Percentiles rank a stretch among this genome's conserved stretches.
Evolutionary conservation across 2,888 invertebrate species (phyloP).

Genomic region (Trichogramma evanescens): DNA sequence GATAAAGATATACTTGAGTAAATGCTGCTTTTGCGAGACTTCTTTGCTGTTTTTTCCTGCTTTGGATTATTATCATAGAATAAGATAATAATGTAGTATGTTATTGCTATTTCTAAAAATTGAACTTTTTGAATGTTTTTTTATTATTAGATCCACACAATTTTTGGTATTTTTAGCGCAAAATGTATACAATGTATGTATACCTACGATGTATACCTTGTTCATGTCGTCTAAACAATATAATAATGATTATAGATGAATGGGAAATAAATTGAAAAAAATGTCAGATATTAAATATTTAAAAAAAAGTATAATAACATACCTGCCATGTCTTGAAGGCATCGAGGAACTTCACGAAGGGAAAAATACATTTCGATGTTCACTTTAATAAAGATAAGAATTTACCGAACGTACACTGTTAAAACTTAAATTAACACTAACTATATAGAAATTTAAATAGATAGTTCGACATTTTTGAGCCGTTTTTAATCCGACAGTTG

Average conservation of each 20-base stretch:
- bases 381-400: conserved; percentile 19
- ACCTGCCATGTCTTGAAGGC: neutral
- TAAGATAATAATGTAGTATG: no score
- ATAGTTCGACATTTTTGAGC: conserved; percentile 20
- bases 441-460: conserved; percentile 20
- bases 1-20: no score
- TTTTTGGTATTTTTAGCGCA: conserved; percentile 2
- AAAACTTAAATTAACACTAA: conserved; percentile 20
- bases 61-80: no score
- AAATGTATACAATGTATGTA: conserved; percentile 4
- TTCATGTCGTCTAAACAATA: conserved; percentile 14
- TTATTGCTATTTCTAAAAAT: no score
- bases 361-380: conserved; percentile 11
- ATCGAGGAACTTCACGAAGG: conserved; percentile 10
- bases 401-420: conserved; percentile 21
- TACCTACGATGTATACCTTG: conserved; percentile 1
- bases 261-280: conserved; percentile 1
- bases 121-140: no score
- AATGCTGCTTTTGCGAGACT: no score
- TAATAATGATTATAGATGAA: conserved; percentile 7
- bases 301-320: conserved; percentile 9
- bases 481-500: conserved; percentile 21
- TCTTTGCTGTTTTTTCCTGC: no score
- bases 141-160: no score
- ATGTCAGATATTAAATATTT: conserved; percentile 1